A percentile compares a stretch with the other conserved stretches of the same genome.
phyloP scores from a whole-genome alignment of 2,113 vertebrate species.

The Electrona antarctica region DNA sequence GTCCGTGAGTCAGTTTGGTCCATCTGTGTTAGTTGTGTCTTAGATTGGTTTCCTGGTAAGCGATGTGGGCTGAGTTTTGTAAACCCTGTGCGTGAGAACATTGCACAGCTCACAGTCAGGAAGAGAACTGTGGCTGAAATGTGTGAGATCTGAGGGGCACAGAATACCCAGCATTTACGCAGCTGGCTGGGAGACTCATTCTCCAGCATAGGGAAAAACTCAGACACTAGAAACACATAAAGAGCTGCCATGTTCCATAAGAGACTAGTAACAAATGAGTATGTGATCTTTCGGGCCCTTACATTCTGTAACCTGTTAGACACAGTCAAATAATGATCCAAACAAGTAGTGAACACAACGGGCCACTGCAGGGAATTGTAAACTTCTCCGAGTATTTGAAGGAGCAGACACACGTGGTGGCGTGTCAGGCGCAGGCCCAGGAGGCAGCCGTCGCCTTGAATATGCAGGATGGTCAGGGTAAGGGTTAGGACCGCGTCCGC shows the following conservation, averaged over 20 bases:
- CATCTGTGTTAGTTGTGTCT: background rate
- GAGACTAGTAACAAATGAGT: conserved; percentile 46
- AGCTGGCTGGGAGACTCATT: conserved; percentile 24
- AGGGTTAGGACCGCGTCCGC: conserved; percentile 75
- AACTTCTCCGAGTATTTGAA: conserved; percentile 78
- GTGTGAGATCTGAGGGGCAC: conserved; percentile 73
- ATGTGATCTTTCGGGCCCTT: conserved; percentile 55
- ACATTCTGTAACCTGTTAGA: conserved; percentile 10
- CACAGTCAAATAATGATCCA: conserved; percentile 79
- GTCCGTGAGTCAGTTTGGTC: conserved; percentile 1
- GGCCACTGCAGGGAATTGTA: conserved; percentile 79
- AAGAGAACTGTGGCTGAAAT: conserved; percentile 67
- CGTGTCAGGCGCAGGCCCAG: conserved; percentile 77
- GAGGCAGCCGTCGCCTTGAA: conserved; percentile 69
- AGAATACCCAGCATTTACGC: conserved; percentile 70
- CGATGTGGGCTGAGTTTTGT: background rate
- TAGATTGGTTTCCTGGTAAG: background rate
- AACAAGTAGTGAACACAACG: conserved; percentile 62
- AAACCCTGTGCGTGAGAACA: conserved; percentile 53
- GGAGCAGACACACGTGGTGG: conserved; percentile 84
- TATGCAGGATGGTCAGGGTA: conserved; percentile 66
- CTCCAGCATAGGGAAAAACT: conserved; percentile 51
- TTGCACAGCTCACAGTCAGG: conserved; percentile 47
- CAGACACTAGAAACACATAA: conserved; percentile 69
- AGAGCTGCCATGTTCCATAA: conserved; percentile 73